Conservation (phyloP, 2,797 vertebrate genomes). For the Crocidura indochinensis region DNA sequence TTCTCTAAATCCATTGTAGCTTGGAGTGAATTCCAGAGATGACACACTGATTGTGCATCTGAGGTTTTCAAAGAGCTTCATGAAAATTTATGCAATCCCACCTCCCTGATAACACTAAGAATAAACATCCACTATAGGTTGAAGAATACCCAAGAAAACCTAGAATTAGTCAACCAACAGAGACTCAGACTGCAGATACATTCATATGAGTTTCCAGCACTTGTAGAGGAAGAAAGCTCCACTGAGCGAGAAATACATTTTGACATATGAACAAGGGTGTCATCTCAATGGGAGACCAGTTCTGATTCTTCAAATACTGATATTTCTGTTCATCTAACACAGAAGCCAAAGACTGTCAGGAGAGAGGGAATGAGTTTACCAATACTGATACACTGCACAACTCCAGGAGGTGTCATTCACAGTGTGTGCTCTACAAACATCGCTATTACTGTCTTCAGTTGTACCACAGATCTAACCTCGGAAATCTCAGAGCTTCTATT, state of each 20-base stretch:
- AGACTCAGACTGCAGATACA: conserved; percentile 13
- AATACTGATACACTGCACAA: background rate
- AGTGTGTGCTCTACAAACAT: background rate
- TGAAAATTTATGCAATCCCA: background rate
- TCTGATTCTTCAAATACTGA: conserved; percentile 1
- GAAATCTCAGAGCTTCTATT: background rate
- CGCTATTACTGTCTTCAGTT: background rate
- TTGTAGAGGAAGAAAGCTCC: background rate
- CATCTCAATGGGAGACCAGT: background rate
- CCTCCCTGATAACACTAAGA: background rate
- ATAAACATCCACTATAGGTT: conserved; percentile 18
- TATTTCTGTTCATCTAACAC: background rate
- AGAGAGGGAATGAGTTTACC: background rate
- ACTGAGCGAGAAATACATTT: background rate
- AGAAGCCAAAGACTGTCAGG: background rate
- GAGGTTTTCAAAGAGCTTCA: background rate
- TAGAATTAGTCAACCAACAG: background rate
- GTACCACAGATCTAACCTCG: background rate
- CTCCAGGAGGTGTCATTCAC: background rate
- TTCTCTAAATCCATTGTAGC: background rate
- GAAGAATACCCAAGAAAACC: conserved; percentile 20
- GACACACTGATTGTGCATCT: background rate
- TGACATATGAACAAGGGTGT: background rate
- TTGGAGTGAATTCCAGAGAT: background rate
- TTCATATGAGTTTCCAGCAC: background rate